Evolutionary conservation across 2,888 invertebrate genomes (phyloP).

Genomic region (Oegoconia quadripuncta): DNA sequence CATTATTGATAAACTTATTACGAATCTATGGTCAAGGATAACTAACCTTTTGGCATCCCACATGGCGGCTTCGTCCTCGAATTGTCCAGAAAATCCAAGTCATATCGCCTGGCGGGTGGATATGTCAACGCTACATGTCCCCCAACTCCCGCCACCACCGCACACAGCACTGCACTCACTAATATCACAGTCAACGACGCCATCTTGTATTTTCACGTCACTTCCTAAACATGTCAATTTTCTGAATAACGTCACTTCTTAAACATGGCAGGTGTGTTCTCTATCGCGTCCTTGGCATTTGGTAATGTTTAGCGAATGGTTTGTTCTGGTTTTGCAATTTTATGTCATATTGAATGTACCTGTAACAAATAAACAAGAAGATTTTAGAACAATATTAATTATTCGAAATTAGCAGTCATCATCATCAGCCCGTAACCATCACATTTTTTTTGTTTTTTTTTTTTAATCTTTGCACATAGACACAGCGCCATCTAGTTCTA

Average conservation of each 20-base stretch:
- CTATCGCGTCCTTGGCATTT: slow-evolving; percentile 8
- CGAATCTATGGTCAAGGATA: too few relatives aligned
- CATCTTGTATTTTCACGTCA: slow-evolving; percentile 33
- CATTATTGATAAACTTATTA: too few relatives aligned
- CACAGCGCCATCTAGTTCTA: too few relatives aligned
- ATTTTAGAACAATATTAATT: too few relatives aligned
- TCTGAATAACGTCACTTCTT: too few relatives aligned
- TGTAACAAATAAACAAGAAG: neutral
- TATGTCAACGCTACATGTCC: slow-evolving; percentile 93
- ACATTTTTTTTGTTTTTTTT: too few relatives aligned
- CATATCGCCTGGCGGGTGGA: slow-evolving; percentile 92
- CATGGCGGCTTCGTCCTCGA: slow-evolving; percentile 94
- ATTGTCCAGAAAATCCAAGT: slow-evolving; percentile 95
- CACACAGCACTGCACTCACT: slow-evolving; percentile 42
- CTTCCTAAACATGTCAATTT: neutral
- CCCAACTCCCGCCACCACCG: slow-evolving; percentile 35
- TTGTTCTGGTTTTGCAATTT: neutral
- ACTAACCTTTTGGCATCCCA: slow-evolving; percentile 95
- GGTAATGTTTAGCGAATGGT: neutral
- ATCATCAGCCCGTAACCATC: too few relatives aligned
- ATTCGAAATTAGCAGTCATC: too few relatives aligned
- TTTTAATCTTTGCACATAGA: too few relatives aligned
- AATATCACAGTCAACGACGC: slow-evolving; percentile 42
- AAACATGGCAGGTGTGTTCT: too few relatives aligned
- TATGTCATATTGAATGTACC: neutral